Evolutionary conservation across 2,888 invertebrate genomes (phyloP), one percentile per base, ranked within the genome.

Genomic region (Stramonita haemastoma): DNA sequence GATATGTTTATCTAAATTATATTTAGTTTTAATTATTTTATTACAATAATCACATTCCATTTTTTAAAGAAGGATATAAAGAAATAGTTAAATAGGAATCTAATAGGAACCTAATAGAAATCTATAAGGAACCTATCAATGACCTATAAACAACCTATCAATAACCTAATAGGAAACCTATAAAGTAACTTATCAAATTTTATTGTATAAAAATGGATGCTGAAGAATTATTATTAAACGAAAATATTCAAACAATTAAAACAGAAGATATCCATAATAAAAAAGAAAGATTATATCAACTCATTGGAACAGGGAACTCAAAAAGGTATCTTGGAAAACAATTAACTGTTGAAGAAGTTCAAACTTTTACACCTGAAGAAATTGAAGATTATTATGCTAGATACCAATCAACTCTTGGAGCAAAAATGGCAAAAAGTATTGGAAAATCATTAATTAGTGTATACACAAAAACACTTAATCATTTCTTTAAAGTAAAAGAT

Each of bases 181-280:
- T 70, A 8, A 70, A 70, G 19, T 26, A 70, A 19, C 4, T 73
- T n/a, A 73, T n/a, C 4, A n/a, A 73, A 73, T 26, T 73, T 73
- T 26, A n/a, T n/a, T n/a, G 0, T 73, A 73, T 73, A 73, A 73
- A 73, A 73, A 73, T 73, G 73, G 73, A 73, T 0, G 73, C 73
- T n/a, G 73, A 73, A 0, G 73, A 73, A 73, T 73, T 73, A 1
- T n/a, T 73, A 73, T 73, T 73, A 73, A 73, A 73, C n/a, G 73
- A 73, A 73, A 73, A 73, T 73, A 73, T 73, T n/a, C 73, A 73
- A 73, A 73, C 73, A 73, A 73, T 73, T 73, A 11, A 73, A 73
- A 73, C 73, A 73, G 73, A 73, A 73, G 73, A 73, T 73, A 73
- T n/a, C n/a, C 73, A 73, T 73, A 73, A 73, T 73, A 73, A 73